Percentiles rank a stretch among this genome's conserved stretches.
phyloP scores from a whole-genome alignment of 2,797 vertebrate genomes.

The Tauraco hartlaubi region DNA sequence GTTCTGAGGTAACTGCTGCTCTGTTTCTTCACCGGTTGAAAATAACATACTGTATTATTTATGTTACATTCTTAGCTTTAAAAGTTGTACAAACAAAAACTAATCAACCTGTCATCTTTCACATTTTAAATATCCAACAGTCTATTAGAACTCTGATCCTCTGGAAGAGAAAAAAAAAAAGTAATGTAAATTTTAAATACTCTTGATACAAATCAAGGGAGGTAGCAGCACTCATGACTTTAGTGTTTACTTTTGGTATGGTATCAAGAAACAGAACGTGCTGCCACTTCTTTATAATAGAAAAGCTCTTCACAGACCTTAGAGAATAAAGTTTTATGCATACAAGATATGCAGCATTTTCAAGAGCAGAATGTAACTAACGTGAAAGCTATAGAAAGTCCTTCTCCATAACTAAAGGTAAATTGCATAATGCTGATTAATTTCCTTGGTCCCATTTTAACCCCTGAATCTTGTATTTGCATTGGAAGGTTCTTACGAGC shows the following conservation, averaged over 20 bases:
- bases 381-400: conserved; percentile 16
- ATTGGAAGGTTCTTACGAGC: not conserved
- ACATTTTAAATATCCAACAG: not conserved
- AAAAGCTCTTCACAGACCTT: not conserved
- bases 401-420: not conserved
- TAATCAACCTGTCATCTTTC: not conserved
- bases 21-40: not conserved
- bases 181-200: not conserved
- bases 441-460: not conserved
- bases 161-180: not conserved
- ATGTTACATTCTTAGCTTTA: not conserved
- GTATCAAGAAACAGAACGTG: not conserved
- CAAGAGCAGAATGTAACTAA: not conserved
- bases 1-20: not conserved
- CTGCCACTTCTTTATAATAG: not conserved
- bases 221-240: not conserved
- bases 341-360: conserved; percentile 18
- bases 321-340: not conserved
- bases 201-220: not conserved
- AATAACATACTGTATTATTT: not conserved
- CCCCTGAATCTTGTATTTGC: not conserved
- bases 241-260: not conserved
- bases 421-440: not conserved
- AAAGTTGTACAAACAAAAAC: not conserved
- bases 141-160: not conserved